phyloP scores from a whole-genome alignment of 2,888 invertebrate genomes.

The Disparrhopalites patrizii region DNA sequence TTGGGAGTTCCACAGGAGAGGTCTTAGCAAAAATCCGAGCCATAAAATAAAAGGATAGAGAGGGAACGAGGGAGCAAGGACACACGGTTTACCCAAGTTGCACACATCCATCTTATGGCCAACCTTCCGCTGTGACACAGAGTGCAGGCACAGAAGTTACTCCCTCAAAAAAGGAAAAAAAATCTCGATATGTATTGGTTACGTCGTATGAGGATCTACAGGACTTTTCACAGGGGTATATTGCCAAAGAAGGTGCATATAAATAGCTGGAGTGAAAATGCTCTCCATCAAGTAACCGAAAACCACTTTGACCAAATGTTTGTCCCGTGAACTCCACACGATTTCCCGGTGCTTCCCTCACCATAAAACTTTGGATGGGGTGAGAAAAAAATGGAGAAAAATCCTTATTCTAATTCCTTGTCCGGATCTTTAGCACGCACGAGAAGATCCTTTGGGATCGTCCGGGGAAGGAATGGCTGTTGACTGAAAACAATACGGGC shows the following conservation, averaged over 20 bases:
- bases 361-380: too few species aligned
- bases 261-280: neutral
- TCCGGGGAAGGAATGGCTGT: too few species aligned
- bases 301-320: constrained; percentile 6
- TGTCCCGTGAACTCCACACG: neutral
- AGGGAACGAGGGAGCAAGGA: neutral
- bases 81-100: neutral
- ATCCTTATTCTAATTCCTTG: neutral
- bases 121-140: neutral
- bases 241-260: too few species aligned
- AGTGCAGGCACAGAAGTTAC: neutral
- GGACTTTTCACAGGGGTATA: neutral
- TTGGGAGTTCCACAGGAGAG: too few species aligned
- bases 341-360: too few species aligned
- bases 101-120: constrained; percentile 2
- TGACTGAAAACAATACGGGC: too few species aligned
- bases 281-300: neutral
- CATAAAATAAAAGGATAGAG: neutral
- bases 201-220: neutral
- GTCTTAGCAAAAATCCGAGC: too few species aligned
- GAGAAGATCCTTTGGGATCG: too few species aligned
- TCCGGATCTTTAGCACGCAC: too few species aligned
- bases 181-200: neutral
- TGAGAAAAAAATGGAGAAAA: neutral
- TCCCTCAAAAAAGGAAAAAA: neutral